Evolutionary conservation across 2,888 invertebrate genomes (phyloP).

Genomic region (Nasonia oneida): DNA sequence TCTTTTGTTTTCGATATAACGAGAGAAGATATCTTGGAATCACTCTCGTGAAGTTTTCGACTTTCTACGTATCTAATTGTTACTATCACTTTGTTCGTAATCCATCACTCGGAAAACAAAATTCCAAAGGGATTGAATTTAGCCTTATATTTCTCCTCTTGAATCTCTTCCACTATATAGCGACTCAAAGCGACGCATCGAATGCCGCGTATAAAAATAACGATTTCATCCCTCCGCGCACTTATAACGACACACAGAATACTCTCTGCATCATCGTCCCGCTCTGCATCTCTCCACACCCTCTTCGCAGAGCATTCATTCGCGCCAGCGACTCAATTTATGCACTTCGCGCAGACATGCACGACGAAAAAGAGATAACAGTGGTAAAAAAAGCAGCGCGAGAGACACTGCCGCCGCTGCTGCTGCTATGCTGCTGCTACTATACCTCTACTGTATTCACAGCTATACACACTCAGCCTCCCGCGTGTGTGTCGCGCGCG

Average conservation of each 20-base stretch:
- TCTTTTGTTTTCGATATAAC: not conserved
- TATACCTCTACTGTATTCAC: too few species aligned
- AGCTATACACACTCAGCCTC: too few species aligned
- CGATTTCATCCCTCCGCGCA: constrained; percentile 13
- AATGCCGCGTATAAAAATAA: constrained; percentile 15
- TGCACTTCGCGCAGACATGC: constrained; percentile 29
- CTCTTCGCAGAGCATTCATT: not conserved
- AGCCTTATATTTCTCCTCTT: not conserved
- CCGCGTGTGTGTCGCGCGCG: too few species aligned
- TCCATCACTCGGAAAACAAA: too few species aligned
- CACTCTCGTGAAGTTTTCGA: too few species aligned
- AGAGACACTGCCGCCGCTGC: not conserved
- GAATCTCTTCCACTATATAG: not conserved
- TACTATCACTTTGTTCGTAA: too few species aligned
- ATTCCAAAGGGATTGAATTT: too few species aligned
- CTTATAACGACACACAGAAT: not conserved
- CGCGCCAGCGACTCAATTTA: constrained; percentile 26
- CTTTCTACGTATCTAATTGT: too few species aligned
- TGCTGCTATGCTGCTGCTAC: too few species aligned
- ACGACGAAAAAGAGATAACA: not conserved
- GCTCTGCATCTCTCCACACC: not conserved
- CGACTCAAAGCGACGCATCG: not conserved
- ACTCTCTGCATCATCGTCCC: not conserved
- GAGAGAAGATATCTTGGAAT: not conserved
- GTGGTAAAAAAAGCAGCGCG: constrained; percentile 19